These are phyloP conservation scores for Psilanteris sp. DNA, from an alignment of 1,140 invertebrate genomes.

Conservation along the genomic window DNA sequence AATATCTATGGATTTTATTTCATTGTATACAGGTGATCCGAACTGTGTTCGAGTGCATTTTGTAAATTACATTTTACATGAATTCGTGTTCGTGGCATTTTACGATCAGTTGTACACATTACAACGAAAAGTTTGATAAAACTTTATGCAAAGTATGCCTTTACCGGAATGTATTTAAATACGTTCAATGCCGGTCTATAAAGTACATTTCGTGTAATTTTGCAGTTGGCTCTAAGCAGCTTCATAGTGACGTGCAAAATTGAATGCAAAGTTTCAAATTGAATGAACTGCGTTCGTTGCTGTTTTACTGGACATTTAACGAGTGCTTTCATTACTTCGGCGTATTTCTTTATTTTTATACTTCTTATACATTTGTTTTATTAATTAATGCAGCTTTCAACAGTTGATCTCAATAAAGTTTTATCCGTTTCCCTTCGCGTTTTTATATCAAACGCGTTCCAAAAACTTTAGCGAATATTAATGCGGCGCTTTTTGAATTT, in stretches of 20 bases:
- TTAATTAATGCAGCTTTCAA: too few species aligned
- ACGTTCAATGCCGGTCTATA: conserved; percentile 30
- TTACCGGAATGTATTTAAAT: conserved; percentile 32
- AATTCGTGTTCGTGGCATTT: conserved; percentile 28
- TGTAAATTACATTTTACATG: conserved; percentile 26
- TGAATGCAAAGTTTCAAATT: conserved; percentile 42
- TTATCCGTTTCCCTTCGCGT: too few species aligned
- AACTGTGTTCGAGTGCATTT: conserved; percentile 21
- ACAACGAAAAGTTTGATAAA: conserved; percentile 41
- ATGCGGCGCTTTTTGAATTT: too few species aligned
- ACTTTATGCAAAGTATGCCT: conserved; percentile 40
- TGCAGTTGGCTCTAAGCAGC: conserved; percentile 21
- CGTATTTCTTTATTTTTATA: neutral
- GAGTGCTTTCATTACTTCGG: conserved; percentile 2
- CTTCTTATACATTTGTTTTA: neutral
- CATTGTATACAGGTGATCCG: conserved; percentile 20
- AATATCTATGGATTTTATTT: too few species aligned
- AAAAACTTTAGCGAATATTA: too few species aligned
- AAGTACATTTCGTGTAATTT: conserved; percentile 29
- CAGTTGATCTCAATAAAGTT: too few species aligned
- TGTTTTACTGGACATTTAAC: conserved; percentile 8
- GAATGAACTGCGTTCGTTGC: conserved; percentile 18
- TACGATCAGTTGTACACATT: conserved; percentile 35
- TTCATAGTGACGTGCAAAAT: conserved; percentile 35
- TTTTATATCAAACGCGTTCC: too few species aligned